Conservation (phyloP, 2,797 vertebrate species). For the Coregonus suidteri region DNA sequence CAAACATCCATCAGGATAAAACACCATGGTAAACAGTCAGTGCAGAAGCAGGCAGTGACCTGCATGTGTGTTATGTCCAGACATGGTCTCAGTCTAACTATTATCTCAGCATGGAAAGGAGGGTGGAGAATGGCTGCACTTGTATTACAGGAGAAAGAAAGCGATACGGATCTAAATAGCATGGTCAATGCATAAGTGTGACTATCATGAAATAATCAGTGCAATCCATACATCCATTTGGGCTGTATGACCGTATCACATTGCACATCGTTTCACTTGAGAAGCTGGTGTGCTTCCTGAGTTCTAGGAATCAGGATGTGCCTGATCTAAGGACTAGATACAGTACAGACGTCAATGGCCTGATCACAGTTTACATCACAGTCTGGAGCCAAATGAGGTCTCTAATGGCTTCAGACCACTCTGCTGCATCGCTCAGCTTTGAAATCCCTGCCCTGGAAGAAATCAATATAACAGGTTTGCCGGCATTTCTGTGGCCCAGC, state of each 20-base stretch:
- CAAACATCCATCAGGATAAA: not conserved
- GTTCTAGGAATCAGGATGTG: not conserved
- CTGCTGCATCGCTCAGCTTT: not conserved
- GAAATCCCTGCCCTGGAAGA: not conserved
- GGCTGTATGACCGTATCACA: not conserved
- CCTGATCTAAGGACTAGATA: not conserved
- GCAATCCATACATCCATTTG: not conserved
- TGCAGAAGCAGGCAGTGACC: not conserved
- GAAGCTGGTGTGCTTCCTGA: not conserved
- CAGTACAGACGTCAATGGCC: constrained; percentile 22
- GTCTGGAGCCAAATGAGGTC: constrained; percentile 32
- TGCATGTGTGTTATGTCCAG: not conserved
- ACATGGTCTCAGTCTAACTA: not conserved
- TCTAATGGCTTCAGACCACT: constrained; percentile 19
- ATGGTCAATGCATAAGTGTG: no score
- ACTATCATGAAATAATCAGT: no score
- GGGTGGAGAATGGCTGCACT: not conserved
- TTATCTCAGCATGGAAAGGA: not conserved
- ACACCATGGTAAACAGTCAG: not conserved
- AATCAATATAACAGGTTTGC: constrained; percentile 25
- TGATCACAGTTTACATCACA: constrained; percentile 37
- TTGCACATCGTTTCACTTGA: not conserved
- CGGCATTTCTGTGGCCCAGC: constrained; percentile 42
- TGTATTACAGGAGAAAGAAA: not conserved
- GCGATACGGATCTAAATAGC: not conserved